Percentiles rank a stretch among this genome's conserved stretches.
Conservation (phyloP, 2,888 invertebrate genomes). For the Dolichopus griseipennis region DNA sequence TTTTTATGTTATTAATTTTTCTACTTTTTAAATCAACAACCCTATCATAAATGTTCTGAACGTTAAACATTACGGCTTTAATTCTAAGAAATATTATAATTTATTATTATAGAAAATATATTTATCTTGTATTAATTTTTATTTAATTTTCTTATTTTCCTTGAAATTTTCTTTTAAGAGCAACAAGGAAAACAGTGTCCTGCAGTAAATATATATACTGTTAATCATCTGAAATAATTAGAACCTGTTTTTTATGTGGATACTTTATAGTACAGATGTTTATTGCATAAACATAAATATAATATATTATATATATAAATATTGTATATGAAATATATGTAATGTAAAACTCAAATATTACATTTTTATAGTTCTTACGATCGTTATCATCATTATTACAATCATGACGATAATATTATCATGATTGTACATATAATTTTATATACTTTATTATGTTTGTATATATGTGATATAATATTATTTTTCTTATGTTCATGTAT, state of each 20-base stretch:
- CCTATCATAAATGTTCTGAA: too few species aligned
- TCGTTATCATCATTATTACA: background rate
- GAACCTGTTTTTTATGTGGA: background rate
- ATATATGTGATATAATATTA: too few species aligned
- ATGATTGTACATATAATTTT: too few species aligned
- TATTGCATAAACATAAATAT: background rate
- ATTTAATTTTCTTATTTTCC: background rate
- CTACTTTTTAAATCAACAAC: too few species aligned
- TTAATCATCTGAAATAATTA: background rate
- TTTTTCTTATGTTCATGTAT: too few species aligned
- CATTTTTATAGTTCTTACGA: background rate
- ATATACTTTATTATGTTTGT: too few species aligned
- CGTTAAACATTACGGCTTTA: too few species aligned
- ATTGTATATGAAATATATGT: too few species aligned
- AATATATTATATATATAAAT: background rate
- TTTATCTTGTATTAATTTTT: background rate
- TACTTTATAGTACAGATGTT: background rate
- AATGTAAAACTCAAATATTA: background rate
- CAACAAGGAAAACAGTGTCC: background rate
- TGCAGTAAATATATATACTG: background rate
- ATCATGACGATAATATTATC: background rate
- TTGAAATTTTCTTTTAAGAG: background rate
- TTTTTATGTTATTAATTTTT: too few species aligned
- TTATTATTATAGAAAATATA: background rate
- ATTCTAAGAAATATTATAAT: background rate